phyloP scores from a whole-genome alignment of 2,797 vertebrate species.

The Phylloscopus collybita region DNA sequence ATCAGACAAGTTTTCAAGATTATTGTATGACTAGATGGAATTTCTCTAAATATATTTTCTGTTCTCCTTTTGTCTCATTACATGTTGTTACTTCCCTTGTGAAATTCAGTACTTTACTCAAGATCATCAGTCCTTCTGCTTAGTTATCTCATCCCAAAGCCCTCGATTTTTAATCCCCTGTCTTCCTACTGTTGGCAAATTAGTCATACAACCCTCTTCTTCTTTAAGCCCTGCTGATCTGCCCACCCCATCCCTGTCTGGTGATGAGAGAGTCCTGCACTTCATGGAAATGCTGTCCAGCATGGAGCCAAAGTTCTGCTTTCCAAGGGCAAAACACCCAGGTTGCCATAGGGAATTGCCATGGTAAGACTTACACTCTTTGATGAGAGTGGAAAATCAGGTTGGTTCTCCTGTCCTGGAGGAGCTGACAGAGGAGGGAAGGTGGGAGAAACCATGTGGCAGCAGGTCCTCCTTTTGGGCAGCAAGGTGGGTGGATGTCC shows the following conservation, averaged over 20 bases:
- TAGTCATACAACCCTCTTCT: background rate
- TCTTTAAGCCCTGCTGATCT: background rate
- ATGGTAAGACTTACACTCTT: background rate
- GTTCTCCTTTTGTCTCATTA: background rate
- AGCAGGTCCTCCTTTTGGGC: background rate
- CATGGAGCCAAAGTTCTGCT: background rate
- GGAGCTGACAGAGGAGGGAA: background rate
- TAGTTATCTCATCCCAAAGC: background rate
- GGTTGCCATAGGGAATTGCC: background rate
- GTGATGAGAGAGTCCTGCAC: background rate
- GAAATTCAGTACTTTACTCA: background rate
- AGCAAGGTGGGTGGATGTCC: background rate
- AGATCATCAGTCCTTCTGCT: background rate
- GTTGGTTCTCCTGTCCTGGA: background rate
- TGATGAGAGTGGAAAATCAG: background rate
- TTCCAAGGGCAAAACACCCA: background rate
- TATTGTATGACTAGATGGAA: background rate
- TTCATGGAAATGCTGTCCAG: background rate
- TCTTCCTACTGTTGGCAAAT: background rate
- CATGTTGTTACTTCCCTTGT: background rate
- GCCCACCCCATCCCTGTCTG: background rate
- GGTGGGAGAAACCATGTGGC: background rate
- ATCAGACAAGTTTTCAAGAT: background rate
- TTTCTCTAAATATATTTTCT: background rate
- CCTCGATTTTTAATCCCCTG: slow-evolving; percentile 3